phyloP scores from a whole-genome alignment of 2,888 invertebrate genomes.

The Alsophila aescularia region DNA sequence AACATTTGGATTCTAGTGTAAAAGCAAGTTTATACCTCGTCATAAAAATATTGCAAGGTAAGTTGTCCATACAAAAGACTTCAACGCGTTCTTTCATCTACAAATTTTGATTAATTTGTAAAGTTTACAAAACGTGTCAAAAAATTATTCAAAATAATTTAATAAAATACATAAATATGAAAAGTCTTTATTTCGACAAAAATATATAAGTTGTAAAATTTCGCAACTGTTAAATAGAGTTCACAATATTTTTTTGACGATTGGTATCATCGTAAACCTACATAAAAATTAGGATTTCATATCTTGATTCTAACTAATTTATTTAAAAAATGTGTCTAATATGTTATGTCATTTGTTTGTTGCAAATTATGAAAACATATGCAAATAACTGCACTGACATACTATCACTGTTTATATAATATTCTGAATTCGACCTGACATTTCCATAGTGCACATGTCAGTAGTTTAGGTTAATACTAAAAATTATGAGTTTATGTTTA shows the following conservation, averaged over 20 bases:
- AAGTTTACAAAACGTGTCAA: too few species aligned
- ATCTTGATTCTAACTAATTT: too few species aligned
- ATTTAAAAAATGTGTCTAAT: too few species aligned
- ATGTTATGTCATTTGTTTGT: not conserved
- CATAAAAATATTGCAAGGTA: not conserved
- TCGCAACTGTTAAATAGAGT: too few species aligned
- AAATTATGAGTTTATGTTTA: not conserved
- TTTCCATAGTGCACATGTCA: not conserved
- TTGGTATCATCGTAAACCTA: too few species aligned
- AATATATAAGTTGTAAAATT: too few species aligned
- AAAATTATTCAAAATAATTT: too few species aligned
- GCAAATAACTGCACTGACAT: constrained; percentile 13
- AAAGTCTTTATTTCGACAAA: too few species aligned
- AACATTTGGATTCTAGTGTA: not conserved
- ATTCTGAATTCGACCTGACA: constrained; percentile 3
- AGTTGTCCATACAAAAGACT: constrained; percentile 20
- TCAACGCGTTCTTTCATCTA: constrained; percentile 19
- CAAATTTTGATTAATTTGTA: not conserved
- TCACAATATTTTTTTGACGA: too few species aligned
- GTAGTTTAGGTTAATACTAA: not conserved
- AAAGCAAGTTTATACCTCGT: not conserved
- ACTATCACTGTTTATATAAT: constrained; percentile 15
- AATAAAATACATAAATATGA: too few species aligned
- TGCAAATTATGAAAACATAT: not conserved
- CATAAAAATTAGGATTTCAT: too few species aligned